phyloP scores from a whole-genome alignment of 2,797 vertebrate genomes.

The Sebastes flavidus region DNA sequence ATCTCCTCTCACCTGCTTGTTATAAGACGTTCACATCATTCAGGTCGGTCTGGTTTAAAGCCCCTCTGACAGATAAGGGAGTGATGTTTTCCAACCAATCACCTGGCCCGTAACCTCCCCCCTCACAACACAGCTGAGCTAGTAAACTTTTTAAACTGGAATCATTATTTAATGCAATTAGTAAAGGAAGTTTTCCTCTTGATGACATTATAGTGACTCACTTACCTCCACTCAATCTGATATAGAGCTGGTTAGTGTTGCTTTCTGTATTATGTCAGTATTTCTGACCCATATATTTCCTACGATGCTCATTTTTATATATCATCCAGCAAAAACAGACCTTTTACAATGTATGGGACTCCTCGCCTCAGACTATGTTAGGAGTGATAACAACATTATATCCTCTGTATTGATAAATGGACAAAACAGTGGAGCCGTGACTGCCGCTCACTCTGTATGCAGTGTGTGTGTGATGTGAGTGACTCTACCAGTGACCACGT shows the following conservation, averaged over 20 bases:
- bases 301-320: not conserved
- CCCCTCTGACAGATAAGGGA: slow-evolving; percentile 14
- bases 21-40: slow-evolving; percentile 4
- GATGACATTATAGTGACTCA: not conserved
- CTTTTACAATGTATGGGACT: not conserved
- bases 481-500: not conserved
- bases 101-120: slow-evolving; percentile 26
- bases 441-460: not conserved
- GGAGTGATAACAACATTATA: not conserved
- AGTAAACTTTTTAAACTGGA: not conserved
- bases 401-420: not conserved
- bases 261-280: not conserved
- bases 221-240: not conserved
- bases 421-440: not conserved
- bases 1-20: slow-evolving; percentile 39
- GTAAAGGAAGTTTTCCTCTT: not conserved
- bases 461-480: slow-evolving; percentile 9
- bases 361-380: not conserved
- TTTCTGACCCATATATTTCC: not conserved
- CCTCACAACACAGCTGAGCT: not conserved
- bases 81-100: slow-evolving; percentile 51
- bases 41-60: slow-evolving; percentile 51
- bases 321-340: not conserved
- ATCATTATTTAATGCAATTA: not conserved
- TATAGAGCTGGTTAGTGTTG: not conserved